Percentiles rank a stretch among this genome's conserved stretches.
These are phyloP conservation scores for Dryas iulia DNA, from an alignment of 1,140 invertebrate genomes.

Conservation along the genomic window DNA sequence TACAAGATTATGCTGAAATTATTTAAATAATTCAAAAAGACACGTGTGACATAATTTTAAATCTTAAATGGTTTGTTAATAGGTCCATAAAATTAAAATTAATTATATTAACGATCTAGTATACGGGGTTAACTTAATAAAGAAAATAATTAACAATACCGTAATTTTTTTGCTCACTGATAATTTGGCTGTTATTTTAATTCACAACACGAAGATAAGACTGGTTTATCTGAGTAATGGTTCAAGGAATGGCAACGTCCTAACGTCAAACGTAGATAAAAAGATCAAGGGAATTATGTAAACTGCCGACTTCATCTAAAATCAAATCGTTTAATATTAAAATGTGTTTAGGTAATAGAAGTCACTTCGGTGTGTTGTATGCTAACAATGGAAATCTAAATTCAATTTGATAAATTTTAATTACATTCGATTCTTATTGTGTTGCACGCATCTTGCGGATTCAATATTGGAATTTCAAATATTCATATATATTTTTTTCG, in stretches of 20 bases:
- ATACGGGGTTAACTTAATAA: neutral
- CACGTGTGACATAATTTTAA: no score
- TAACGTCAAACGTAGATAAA: neutral
- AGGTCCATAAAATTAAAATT: neutral
- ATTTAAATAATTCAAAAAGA: neutral
- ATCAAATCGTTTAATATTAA: neutral
- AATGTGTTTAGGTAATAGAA: no score
- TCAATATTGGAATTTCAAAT: no score
- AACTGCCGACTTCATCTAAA: neutral
- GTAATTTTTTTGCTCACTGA: neutral
- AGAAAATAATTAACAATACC: neutral
- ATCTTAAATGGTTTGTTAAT: no score
- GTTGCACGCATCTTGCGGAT: no score
- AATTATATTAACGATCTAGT: no score
- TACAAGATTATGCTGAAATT: neutral
- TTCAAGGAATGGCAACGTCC: slow-evolving; percentile 3
- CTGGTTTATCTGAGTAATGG: neutral
- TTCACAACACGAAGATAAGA: neutral
- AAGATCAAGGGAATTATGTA: neutral
- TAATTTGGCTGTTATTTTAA: neutral
- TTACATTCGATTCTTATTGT: no score
- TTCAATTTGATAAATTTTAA: no score
- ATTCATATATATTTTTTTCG: no score
- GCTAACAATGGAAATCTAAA: no score
- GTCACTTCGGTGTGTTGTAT: no score